A percentile compares a stretch with the other conserved stretches of the same genome.
Evolutionary conservation across 2,113 vertebrate genomes (phyloP).

Genomic region (Trichomycterus rosablanca): DNA sequence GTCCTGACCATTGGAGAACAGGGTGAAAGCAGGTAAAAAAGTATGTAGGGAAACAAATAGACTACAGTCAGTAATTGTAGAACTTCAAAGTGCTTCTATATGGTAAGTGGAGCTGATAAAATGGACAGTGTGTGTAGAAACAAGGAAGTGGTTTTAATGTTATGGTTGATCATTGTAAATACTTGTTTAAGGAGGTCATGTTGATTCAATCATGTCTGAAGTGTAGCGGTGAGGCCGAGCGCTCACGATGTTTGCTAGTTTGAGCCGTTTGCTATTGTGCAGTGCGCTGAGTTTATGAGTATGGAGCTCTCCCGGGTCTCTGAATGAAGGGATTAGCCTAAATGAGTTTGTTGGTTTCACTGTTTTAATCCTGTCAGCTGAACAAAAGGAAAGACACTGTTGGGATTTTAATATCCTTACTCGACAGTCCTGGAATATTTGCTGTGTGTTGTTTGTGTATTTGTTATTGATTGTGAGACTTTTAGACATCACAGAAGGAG

Average conservation of each 20-base stretch:
- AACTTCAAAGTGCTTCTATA: too few relatives aligned
- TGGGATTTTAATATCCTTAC: constrained; percentile 45
- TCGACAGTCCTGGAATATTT: constrained; percentile 38
- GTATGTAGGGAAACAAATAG: too few relatives aligned
- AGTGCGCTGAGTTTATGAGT: constrained; percentile 5
- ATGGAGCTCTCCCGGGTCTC: constrained; percentile 30
- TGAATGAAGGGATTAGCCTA: constrained; percentile 45
- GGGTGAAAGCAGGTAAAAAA: too few relatives aligned
- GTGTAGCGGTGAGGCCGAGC: background rate
- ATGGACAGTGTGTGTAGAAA: too few relatives aligned
- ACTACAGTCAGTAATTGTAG: too few relatives aligned
- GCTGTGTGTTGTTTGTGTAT: constrained; percentile 37
- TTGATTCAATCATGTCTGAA: constrained; percentile 28
- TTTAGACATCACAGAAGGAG: constrained; percentile 24
- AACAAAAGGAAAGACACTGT: constrained; percentile 49
- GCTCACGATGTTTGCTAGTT: background rate
- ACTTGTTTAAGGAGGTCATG: constrained; percentile 27
- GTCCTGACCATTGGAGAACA: too few relatives aligned
- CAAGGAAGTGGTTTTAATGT: too few relatives aligned
- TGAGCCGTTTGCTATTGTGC: constrained; percentile 14
- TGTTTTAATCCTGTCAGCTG: constrained; percentile 50
- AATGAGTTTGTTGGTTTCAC: constrained; percentile 52
- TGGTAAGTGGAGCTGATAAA: constrained; percentile 7
- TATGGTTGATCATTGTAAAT: too few relatives aligned
- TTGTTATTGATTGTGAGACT: constrained; percentile 15